phyloP scores from a whole-genome alignment of 2,888 invertebrate species.

The Meteorus colon region DNA sequence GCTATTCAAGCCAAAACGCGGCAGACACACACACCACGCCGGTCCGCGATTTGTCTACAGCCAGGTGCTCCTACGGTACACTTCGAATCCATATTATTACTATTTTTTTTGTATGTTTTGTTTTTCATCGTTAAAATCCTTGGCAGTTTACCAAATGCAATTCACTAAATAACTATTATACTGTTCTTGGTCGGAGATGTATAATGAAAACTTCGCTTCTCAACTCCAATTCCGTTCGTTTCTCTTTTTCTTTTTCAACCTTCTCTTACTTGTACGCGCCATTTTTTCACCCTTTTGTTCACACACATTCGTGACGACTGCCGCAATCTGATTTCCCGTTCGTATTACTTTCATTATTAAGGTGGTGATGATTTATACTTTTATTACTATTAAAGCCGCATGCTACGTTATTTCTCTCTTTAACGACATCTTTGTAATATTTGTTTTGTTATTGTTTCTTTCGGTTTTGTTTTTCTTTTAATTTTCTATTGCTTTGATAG shows the following conservation, averaged over 20 bases:
- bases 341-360: constrained; percentile 67
- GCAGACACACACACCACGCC: constrained; percentile 40
- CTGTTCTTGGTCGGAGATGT: constrained; percentile 67
- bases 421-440: constrained; percentile 41
- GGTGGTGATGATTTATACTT: constrained; percentile 66
- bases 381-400: constrained; percentile 67
- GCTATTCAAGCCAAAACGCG: constrained; percentile 48
- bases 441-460: constrained; percentile 51
- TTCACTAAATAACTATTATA: constrained; percentile 65
- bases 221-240: constrained; percentile 39
- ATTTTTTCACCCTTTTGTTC: not conserved
- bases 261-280: constrained; percentile 42
- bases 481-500: constrained; percentile 68
- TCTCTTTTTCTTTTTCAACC: constrained; percentile 43
- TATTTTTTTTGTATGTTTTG: constrained; percentile 42
- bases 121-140: constrained; percentile 56
- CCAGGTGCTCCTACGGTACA: constrained; percentile 47
- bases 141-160: constrained; percentile 71
- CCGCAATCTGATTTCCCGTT: constrained; percentile 46
- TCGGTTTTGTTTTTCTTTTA: constrained; percentile 46
- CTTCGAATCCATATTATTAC: constrained; percentile 36
- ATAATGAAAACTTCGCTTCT: constrained; percentile 42
- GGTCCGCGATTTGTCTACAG: constrained; percentile 29
- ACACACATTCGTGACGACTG: constrained; percentile 4
- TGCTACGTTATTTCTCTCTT: constrained; percentile 56